A percentile compares a stretch with the other conserved stretches of the same genome.
These are phyloP conservation scores for Scopus umbretta DNA, from an alignment of 2,113 vertebrate species.

Conservation along the genomic window DNA sequence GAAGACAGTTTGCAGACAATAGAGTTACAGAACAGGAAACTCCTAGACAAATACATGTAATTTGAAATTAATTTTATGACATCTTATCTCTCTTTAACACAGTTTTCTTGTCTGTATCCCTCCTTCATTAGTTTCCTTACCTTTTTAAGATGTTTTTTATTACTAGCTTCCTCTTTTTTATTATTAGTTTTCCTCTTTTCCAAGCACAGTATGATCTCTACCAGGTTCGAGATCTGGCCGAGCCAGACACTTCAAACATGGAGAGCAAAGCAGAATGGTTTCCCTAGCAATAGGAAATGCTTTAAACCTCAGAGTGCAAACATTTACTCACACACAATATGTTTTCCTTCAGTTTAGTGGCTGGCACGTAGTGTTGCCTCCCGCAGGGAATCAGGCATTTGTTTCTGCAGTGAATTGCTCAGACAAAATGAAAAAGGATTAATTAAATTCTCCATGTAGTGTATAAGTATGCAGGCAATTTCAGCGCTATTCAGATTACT, in stretches of 20 bases:
- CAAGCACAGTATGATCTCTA: neutral
- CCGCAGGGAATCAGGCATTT: neutral
- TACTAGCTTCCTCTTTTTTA: neutral
- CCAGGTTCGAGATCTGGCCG: neutral
- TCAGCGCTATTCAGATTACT: neutral
- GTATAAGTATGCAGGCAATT: neutral
- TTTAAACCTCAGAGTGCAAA: neutral
- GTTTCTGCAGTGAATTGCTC: neutral
- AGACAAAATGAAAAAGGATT: neutral
- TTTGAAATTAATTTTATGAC: neutral
- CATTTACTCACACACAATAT: neutral
- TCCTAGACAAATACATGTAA: neutral
- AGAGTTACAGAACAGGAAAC: neutral
- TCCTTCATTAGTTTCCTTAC: neutral
- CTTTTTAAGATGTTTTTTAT: neutral
- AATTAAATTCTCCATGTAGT: neutral
- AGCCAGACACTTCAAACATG: rapidly evolving
- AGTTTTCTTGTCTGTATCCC: neutral
- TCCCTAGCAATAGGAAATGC: neutral
- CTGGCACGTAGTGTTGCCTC: neutral
- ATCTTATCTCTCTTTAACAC: neutral
- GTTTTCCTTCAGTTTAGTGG: neutral
- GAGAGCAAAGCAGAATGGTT: neutral
- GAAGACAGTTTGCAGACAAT: neutral
- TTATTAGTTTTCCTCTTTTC: neutral